Conservation (phyloP, 1,140 invertebrate genomes). For the Sogatella furcifera region DNA sequence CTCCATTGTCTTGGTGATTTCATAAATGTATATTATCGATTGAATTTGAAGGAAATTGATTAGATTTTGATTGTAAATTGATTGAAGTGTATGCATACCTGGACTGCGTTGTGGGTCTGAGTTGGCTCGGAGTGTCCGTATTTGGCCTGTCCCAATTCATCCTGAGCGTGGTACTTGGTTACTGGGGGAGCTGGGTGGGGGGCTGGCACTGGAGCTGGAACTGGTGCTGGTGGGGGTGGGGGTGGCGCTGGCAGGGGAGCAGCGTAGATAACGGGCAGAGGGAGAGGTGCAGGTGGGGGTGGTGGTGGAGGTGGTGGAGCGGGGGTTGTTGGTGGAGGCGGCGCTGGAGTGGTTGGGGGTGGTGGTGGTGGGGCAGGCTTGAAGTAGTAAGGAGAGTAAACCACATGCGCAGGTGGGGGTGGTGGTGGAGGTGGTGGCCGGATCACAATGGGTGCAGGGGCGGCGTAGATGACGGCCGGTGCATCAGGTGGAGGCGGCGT, state of each 20-base stretch:
- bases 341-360: slow-evolving; percentile 14
- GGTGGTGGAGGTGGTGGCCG: slow-evolving; percentile 16
- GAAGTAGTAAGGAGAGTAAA: slow-evolving; percentile 1
- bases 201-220: not conserved
- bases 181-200: slow-evolving; percentile 26
- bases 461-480: slow-evolving; percentile 4
- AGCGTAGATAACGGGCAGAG: slow-evolving; percentile 14
- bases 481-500: slow-evolving; percentile 10
- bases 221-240: slow-evolving; percentile 15
- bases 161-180: slow-evolving; percentile 44
- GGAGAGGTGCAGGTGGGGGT: slow-evolving; percentile 22
- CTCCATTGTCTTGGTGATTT: no score
- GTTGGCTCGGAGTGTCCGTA: slow-evolving; percentile 44
- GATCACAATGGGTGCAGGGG: not conserved
- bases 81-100: slow-evolving; percentile 18
- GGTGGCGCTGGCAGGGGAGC: slow-evolving; percentile 9
- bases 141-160: slow-evolving; percentile 42
- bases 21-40: not conserved
- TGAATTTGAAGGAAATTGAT: not conserved
- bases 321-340: slow-evolving; percentile 10
- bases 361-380: slow-evolving; percentile 13
- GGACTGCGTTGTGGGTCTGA: slow-evolving; percentile 40
- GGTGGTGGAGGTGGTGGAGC: slow-evolving; percentile 18
- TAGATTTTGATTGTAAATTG: no score
- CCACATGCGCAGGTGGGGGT: slow-evolving; percentile 13